Evolutionary conservation across 2,797 vertebrate genomes (phyloP), one percentile per base, ranked within the genome.

Genomic region (Acrossocheilus fasciatus): DNA sequence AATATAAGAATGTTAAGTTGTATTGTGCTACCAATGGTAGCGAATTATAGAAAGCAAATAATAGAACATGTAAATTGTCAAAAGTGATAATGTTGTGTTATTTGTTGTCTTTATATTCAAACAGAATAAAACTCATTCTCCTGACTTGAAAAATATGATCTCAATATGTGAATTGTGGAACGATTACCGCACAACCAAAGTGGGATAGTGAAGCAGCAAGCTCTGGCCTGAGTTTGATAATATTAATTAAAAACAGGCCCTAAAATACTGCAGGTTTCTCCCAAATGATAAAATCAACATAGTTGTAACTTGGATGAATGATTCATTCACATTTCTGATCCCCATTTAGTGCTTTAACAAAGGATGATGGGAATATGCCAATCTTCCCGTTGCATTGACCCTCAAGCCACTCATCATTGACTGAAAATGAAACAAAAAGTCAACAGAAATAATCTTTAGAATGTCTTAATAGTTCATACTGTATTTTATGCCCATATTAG

Each of bases 391-490:
- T 95, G 89, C 95, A 97, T 57, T 96, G 91, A 2, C 98, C 98
- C 93, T 99, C 98, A 4, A 97, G 87, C 98, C 98, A 99, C 1
- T 99, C 97, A 89, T 96, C 94, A 81, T 98, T 99, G 76, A 99
- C 98, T 99, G 75, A 66, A 26, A 2, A 83, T 69, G 73, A 82
- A 81, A 54, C 74, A 75, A 78, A 84, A 23, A 50, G 8, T 57
- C 23, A 47, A 20, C 14, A 62, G 20, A 66, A 26, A 45, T 74
- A 8, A 47, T 75, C 8, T 62, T 0, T 23, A 45, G 26, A 50
- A 74, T 23, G 3, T 6, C 10, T 52, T 39, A 30, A 18, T 50
- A 50, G 2, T 50, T 66, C 5, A 64, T 20, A 50, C 15, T 36
- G 39, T 2, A 75, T 81, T 18, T 30, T 52, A 20, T 66, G 5